phyloP scores from a whole-genome alignment of 2,797 vertebrate genomes.

The Nannoperca australis region DNA sequence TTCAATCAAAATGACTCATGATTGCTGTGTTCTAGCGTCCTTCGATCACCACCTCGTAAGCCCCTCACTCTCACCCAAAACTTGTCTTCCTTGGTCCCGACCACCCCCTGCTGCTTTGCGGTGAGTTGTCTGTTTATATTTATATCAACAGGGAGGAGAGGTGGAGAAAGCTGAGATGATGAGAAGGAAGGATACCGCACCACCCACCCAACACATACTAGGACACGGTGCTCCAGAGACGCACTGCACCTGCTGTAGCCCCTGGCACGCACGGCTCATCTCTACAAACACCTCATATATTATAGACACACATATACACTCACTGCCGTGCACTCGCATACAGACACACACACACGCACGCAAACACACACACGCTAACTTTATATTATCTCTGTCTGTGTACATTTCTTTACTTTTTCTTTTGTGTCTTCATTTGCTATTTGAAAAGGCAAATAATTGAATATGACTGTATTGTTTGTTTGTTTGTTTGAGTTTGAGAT shows the following conservation, averaged over 20 bases:
- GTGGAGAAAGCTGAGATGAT: slow-evolving; percentile 78
- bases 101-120: slow-evolving; percentile 59
- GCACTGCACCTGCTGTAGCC: slow-evolving; percentile 74
- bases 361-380: slow-evolving; percentile 22
- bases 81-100: slow-evolving; percentile 39
- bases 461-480: not conserved
- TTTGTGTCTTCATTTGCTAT: not conserved
- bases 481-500: not conserved
- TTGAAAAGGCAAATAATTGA: not conserved
- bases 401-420: not conserved
- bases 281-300: slow-evolving; percentile 74
- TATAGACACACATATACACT: slow-evolving; percentile 42
- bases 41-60: slow-evolving; percentile 40
- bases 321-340: slow-evolving; percentile 20
- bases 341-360: not conserved
- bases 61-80: slow-evolving; percentile 14
- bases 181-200: slow-evolving; percentile 58
- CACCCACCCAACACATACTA: slow-evolving; percentile 66
- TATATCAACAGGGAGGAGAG: slow-evolving; percentile 77
- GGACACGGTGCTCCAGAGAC: slow-evolving; percentile 73
- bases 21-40: slow-evolving; percentile 16
- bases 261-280: slow-evolving; percentile 75
- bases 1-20: not conserved
- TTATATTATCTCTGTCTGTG: slow-evolving; percentile 27
- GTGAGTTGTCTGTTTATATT: slow-evolving; percentile 80